Base-by-base conservation (phyloP, 1,140 invertebrate genomes). In the Odontomachus brunneus region DNA sequence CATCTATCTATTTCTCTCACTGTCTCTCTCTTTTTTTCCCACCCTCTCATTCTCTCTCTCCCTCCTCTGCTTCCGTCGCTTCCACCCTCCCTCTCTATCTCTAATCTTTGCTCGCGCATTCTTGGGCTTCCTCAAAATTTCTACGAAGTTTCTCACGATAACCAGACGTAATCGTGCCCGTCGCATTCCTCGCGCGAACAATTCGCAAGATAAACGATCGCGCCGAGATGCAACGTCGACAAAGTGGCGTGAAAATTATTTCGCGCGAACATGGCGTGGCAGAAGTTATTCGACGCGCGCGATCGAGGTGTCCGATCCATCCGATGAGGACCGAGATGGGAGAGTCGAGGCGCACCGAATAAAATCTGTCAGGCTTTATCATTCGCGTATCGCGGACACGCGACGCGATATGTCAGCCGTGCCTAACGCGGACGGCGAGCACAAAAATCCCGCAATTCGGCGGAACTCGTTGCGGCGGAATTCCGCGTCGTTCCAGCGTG, bases 361-460 rank as follows among this genome's bases (percentile, higher is more conserved):
- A 38, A 80, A 80, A 80, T 80, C 75, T 69, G 75, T 80, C 75
- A 80, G n/a, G 51, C 24, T 80, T 80, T 80, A 80, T 80, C 75
- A 80, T 55, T 65, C 24, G n/a, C 24, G 63, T 69, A 51, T 80
- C 33, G 22, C 65, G 65, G 48, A 76, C 74, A 76, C 74, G 48
- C 60, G 51, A 57, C 33, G 51, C 17, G 51, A 80, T 69, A 80
- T 57, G 66, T 80, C 63, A 71, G 57, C 7, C 33, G 33, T 44
- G 33, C 53, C 65, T 71, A 80, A 71, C 75, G 33, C 38, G n/a
- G 9, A 57, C 17, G 33, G 33, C 9, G 12, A 9, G 65, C 48
- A 71, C 57, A 55, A 48, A 80, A 80, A 80, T 80, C 38, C 71
- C 51, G 63, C 59, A 69, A 71, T 65, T 44, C 22, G 29, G 22